Evolutionary conservation across 2,888 invertebrate species (phyloP), one percentile per base, ranked within the genome.

Genomic region (Anorthoa munda): DNA sequence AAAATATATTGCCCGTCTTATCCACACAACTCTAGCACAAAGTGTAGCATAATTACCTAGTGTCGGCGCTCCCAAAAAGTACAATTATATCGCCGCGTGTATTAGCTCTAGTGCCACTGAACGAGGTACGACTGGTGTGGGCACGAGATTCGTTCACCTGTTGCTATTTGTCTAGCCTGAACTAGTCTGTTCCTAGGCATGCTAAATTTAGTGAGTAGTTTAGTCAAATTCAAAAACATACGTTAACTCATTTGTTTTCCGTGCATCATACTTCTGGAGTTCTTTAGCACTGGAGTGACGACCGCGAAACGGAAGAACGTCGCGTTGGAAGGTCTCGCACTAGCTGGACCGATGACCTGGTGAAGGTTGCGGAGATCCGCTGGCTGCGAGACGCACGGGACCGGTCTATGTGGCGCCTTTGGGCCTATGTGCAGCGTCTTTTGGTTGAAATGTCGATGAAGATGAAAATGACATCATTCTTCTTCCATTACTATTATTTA

Each of bases 31-130:
- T 80, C 87, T 83, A n/a, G 71, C 87, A 59, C 59, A 59, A 65
- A 72, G 68, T 73, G 78, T 82, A 79, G 82, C 56, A 89, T 92
- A 92, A 93, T 94, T 92, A 94, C 90, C 85, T 85, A 87, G 89
- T 88, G 89, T 89, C 88, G 90, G 89, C 83, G 84, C 89, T 88
- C 88, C 92, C 92, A 91, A 94, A 94, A 93, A 92, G 90, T 89
- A 88, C 92, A 93, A 93, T 94, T 92, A 85, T 61, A 93, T 89
- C 75, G 86, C 84, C 77, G 86, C 87, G 89, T 89, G 92, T 91
- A 92, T 92, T 91, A 93, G 88, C 85, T 86, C 85, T 83, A 51
- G 55, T 50, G 13, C 23, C n/a, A 18, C n/a, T 64, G 26, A 13
- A 9, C 17, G 26, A 7, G 39, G 39, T 31, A 31, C 31, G 31